Conservation (phyloP, 2,113 vertebrate species). For the Lanius collurio region DNA sequence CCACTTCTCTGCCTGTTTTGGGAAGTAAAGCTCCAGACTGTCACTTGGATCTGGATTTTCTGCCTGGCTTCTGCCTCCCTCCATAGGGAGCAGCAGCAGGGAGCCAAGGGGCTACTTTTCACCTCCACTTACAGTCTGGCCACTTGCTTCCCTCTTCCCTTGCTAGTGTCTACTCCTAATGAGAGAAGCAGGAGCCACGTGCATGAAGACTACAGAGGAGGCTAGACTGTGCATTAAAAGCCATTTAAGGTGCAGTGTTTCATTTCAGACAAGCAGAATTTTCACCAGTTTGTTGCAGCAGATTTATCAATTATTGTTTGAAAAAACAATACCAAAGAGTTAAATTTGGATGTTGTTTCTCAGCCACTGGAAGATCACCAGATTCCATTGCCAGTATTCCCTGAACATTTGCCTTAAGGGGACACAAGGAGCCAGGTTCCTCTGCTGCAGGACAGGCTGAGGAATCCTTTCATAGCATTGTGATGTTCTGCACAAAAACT, state of each 20-base stretch:
- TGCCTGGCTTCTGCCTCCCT: background rate
- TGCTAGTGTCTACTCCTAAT: background rate
- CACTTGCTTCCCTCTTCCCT: background rate
- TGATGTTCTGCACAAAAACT: background rate
- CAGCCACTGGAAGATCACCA: background rate
- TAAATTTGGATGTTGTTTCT: background rate
- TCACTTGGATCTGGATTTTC: background rate
- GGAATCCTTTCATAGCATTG: background rate
- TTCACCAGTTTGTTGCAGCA: background rate
- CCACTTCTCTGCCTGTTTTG: background rate
- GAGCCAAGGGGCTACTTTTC: background rate
- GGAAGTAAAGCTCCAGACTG: background rate
- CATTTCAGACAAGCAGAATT: slow-evolving; percentile 28
- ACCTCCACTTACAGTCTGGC: background rate
- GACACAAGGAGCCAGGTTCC: background rate
- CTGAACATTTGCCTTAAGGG: background rate
- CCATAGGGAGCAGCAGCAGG: background rate
- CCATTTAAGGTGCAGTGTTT: slow-evolving; percentile 46
- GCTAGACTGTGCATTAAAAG: background rate
- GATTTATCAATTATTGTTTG: background rate
- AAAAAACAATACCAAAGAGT: background rate
- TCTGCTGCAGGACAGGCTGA: background rate
- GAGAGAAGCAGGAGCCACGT: background rate
- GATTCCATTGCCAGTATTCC: background rate
- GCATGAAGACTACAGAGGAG: background rate